Evolutionary conservation across 2,888 invertebrate species (phyloP).

Genomic region (Diadegma fenestrale): DNA sequence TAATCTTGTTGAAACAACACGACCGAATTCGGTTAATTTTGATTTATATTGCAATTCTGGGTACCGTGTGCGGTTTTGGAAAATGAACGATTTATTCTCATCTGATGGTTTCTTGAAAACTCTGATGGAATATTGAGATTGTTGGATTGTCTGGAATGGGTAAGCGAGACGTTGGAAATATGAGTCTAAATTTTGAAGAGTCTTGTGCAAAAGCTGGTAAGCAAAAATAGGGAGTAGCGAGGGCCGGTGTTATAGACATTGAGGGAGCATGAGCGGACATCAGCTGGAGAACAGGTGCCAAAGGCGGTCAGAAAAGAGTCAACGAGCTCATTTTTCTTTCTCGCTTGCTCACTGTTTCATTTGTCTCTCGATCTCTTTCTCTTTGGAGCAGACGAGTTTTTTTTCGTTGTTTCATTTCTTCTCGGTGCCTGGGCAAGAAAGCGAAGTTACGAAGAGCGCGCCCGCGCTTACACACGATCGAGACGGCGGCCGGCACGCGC

Average conservation of each 20-base stretch:
- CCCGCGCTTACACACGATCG: constrained; percentile 67
- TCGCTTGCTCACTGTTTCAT: constrained; percentile 6
- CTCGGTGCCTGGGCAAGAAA: constrained; percentile 59
- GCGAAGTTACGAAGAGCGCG: constrained; percentile 49
- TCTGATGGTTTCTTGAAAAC: no score
- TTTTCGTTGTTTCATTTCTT: constrained; percentile 11
- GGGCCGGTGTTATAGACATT: constrained; percentile 66
- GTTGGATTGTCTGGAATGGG: not conserved
- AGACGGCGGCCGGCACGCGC: constrained; percentile 79
- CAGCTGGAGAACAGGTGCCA: constrained; percentile 84
- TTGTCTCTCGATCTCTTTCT: constrained; percentile 25
- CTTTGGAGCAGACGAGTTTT: constrained; percentile 9
- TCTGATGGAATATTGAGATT: no score
- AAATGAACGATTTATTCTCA: no score
- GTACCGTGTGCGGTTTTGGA: not conserved
- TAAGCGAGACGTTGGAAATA: not conserved
- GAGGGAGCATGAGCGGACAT: constrained; percentile 73
- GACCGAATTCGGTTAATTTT: not conserved
- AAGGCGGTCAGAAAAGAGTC: constrained; percentile 72
- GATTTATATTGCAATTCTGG: not conserved
- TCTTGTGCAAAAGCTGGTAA: constrained; percentile 20
- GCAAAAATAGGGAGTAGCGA: constrained; percentile 42
- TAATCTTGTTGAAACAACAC: no score
- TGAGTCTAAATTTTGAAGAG: not conserved
- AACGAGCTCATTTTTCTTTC: constrained; percentile 47